Evolutionary conservation across 2,797 vertebrate genomes (phyloP).

Genomic region (Vespertilio murinus): DNA sequence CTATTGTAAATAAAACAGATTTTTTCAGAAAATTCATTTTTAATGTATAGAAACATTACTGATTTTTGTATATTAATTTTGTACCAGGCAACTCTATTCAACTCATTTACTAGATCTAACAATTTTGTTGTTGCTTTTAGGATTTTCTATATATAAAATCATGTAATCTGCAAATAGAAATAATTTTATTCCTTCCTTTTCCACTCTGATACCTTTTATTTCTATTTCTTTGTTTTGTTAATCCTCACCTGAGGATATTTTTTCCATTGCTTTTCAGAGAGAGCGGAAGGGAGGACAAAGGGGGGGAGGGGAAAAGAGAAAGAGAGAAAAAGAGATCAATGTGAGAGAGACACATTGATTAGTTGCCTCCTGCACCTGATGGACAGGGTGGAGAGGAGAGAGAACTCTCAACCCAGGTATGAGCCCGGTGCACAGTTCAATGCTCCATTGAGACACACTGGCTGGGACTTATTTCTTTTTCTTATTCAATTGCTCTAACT

Average conservation of each 20-base stretch:
- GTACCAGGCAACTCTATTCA: not conserved
- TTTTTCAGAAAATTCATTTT: not conserved
- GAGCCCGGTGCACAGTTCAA: too few relatives aligned
- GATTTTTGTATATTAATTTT: not conserved
- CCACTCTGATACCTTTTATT: not conserved
- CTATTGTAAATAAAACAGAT: not conserved
- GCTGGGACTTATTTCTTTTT: not conserved
- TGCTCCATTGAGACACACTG: too few relatives aligned
- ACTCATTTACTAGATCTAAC: not conserved
- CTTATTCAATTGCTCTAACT: not conserved
- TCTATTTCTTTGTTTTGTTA: not conserved
- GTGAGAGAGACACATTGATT: too few relatives aligned
- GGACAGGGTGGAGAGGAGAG: too few relatives aligned
- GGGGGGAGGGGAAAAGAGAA: too few relatives aligned
- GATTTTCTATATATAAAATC: not conserved
- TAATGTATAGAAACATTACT: not conserved
- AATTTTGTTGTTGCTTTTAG: not conserved
- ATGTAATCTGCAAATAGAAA: not conserved
- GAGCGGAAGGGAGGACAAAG: too few relatives aligned
- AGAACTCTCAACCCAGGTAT: too few relatives aligned
- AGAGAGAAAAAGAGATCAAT: too few relatives aligned
- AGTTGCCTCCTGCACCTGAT: too few relatives aligned
- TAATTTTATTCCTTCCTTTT: not conserved
- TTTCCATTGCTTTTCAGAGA: too few relatives aligned
- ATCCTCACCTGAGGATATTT: too few relatives aligned